Conservation (phyloP, 2,113 vertebrate genomes). For the Sinocyclocheilus rhinocerous region DNA sequence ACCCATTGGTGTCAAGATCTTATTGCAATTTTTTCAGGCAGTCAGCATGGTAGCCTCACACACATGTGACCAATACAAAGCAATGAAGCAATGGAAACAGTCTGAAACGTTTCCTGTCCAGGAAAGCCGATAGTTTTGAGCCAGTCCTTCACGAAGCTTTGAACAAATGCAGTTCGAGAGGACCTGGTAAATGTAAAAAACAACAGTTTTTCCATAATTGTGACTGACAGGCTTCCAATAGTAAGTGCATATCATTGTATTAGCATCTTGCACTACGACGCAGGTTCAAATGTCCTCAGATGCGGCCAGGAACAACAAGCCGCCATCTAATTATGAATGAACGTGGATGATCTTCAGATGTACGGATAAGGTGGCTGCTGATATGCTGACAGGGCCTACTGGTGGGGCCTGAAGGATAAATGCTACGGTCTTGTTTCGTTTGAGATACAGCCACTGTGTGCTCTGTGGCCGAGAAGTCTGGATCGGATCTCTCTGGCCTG, state of each 20-base stretch:
- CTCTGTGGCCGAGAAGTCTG: slow-evolving; percentile 50
- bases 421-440: slow-evolving; percentile 48
- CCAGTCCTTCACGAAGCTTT: slow-evolving; percentile 16
- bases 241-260: slow-evolving; percentile 12
- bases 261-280: not conserved
- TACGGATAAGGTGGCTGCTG: slow-evolving; percentile 28
- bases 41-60: slow-evolving; percentile 38
- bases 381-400: slow-evolving; percentile 43
- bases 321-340: not conserved
- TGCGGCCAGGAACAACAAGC: slow-evolving; percentile 27
- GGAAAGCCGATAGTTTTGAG: slow-evolving; percentile 19
- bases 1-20: not conserved
- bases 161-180: slow-evolving; percentile 14
- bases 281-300: not conserved
- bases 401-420: slow-evolving; percentile 24
- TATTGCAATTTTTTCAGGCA: not conserved
- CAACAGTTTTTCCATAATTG: slow-evolving; percentile 10
- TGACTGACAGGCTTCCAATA: slow-evolving; percentile 27
- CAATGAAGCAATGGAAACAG: slow-evolving; percentile 28
- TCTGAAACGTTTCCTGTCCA: slow-evolving; percentile 11
- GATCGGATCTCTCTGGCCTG: slow-evolving; percentile 40
- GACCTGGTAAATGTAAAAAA: slow-evolving; percentile 17
- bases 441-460: slow-evolving; percentile 55
- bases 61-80: slow-evolving; percentile 30
- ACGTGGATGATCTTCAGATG: not conserved